Conservation (phyloP, 2,888 invertebrate genomes). For the Craniophora ligustri region DNA sequence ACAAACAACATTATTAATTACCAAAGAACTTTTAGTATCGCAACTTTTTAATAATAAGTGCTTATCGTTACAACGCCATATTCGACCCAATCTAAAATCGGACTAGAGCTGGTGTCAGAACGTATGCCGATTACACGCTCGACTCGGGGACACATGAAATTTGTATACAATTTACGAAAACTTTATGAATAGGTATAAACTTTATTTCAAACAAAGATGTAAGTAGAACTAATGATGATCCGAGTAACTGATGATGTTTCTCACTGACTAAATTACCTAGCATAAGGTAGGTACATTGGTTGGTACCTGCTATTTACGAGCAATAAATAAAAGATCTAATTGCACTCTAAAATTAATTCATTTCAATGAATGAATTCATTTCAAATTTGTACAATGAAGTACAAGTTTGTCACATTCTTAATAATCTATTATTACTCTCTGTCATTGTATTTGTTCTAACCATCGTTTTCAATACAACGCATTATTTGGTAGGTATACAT, state of each 20-base stretch:
- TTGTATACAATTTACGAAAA: too few species aligned
- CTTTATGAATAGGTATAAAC: too few species aligned
- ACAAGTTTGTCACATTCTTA: conserved; percentile 26
- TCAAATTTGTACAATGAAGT: too few species aligned
- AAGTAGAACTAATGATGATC: too few species aligned
- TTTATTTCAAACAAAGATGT: too few species aligned
- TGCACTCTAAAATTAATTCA: conserved; percentile 20
- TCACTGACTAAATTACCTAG: conserved; percentile 51
- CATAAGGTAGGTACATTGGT: conserved; percentile 2
- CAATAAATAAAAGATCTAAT: conserved; percentile 28
- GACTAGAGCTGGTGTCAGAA: conserved; percentile 63
- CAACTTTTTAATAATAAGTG: conserved; percentile 43
- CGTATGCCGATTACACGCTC: too few species aligned
- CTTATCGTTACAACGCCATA: conserved; percentile 31
- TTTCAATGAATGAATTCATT: too few species aligned
- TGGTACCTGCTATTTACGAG: conserved; percentile 1
- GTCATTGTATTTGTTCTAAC: conserved; percentile 18
- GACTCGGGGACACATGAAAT: too few species aligned
- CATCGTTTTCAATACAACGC: conserved; percentile 35
- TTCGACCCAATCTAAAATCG: conserved; percentile 46
- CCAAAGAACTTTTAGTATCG: conserved; percentile 48
- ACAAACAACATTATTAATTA: conserved; percentile 63
- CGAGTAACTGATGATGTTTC: conserved; percentile 46
- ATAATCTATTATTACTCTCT: conserved; percentile 31
- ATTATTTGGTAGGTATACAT: too few species aligned